Evolutionary conservation across 2,113 vertebrate species (phyloP).

Genomic region (Elgaria multicarinata): DNA sequence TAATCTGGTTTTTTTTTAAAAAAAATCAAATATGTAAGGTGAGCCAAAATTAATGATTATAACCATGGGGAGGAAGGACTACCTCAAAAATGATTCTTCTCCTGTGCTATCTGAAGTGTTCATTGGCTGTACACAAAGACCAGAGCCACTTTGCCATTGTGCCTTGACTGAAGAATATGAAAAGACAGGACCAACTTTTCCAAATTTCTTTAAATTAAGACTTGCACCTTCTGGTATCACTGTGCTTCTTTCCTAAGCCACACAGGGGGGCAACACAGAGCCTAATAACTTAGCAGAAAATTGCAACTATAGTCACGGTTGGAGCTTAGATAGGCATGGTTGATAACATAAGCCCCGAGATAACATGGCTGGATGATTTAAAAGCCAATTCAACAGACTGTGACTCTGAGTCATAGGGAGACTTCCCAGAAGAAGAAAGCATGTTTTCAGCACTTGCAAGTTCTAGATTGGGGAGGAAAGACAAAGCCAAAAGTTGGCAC

Average conservation of each 20-base stretch:
- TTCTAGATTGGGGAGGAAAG: background rate
- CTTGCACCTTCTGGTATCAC: slow-evolving; percentile 17
- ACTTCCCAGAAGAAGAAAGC: background rate
- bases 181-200: slow-evolving; percentile 18
- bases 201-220: slow-evolving; percentile 16
- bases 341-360: slow-evolving; percentile 1
- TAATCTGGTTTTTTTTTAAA: background rate
- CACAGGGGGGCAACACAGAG: background rate
- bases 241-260: slow-evolving; percentile 24
- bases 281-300: slow-evolving; percentile 12
- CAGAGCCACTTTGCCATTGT: background rate
- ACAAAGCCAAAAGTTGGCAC: background rate
- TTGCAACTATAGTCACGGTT: background rate
- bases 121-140: slow-evolving; percentile 31
- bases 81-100: background rate
- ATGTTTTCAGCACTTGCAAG: background rate
- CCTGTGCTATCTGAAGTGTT: slow-evolving; percentile 30
- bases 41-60: background rate
- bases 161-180: background rate
- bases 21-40: background rate
- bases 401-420: background rate
- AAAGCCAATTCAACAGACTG: background rate
- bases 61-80: background rate
- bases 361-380: slow-evolving; percentile 6
- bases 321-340: slow-evolving; percentile 10